phyloP scores from a whole-genome alignment of 2,113 vertebrate genomes.

The Silurus asotus region DNA sequence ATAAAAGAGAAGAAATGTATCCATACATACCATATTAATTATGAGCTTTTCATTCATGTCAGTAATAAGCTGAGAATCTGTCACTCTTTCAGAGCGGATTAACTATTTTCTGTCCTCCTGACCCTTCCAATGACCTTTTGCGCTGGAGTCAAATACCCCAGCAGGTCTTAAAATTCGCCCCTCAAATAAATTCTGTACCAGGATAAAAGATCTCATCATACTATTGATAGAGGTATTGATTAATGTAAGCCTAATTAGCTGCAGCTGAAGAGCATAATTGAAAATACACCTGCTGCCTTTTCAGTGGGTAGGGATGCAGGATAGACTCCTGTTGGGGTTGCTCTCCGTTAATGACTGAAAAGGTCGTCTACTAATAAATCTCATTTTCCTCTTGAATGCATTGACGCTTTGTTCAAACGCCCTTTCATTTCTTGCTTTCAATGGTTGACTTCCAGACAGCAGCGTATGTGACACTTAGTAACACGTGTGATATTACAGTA shows the following conservation, averaged over 20 bases:
- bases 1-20: neutral
- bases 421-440: slow-evolving; percentile 23
- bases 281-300: slow-evolving; percentile 64
- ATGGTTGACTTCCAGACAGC: slow-evolving; percentile 5
- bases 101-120: slow-evolving; percentile 66
- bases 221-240: slow-evolving; percentile 77
- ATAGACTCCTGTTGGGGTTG: slow-evolving; percentile 41
- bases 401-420: slow-evolving; percentile 35
- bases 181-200: slow-evolving; percentile 72
- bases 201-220: slow-evolving; percentile 70
- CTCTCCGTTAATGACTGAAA: slow-evolving; percentile 51
- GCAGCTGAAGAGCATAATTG: slow-evolving; percentile 74
- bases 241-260: slow-evolving; percentile 78
- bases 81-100: slow-evolving; percentile 64
- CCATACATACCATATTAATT: neutral
- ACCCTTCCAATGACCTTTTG: slow-evolving; percentile 80
- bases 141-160: slow-evolving; percentile 74
- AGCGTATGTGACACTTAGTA: slow-evolving; percentile 11
- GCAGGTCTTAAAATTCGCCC: slow-evolving; percentile 74
- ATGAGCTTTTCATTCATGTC: slow-evolving; percentile 9
- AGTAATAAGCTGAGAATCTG: slow-evolving; percentile 57
- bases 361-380: slow-evolving; percentile 49
- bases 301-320: slow-evolving; percentile 56
- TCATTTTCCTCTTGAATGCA: slow-evolving; percentile 49
- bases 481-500: neutral